Evolutionary conservation across 2,888 invertebrate genomes (phyloP), one percentile per base, ranked within the genome.

Genomic region (Chrysomela aeneicollis): DNA sequence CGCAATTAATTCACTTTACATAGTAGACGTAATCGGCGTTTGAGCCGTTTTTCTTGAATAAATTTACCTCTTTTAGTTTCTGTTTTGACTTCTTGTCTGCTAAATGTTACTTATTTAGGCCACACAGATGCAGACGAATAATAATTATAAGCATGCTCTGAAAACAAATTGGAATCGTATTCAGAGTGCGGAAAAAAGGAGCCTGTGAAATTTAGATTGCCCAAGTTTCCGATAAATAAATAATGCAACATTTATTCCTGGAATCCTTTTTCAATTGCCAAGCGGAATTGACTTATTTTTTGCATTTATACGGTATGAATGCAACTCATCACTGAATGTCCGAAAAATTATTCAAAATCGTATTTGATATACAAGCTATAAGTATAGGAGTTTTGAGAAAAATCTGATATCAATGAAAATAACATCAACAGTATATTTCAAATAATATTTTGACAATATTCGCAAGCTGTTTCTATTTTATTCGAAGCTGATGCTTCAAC

Each of bases 1-100:
- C 53, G 71, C 70, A 74, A 70, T 72, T 71, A 73, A 73, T 73
- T 72, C 71, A 51, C 67, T 69, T 66, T 69, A 59, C 60, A 65
- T 66, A 69, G 63, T 60, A n/a, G n/a, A n/a, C 65, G 67, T 59
- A 63, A 65, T 65, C 66, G 64, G 60, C 61, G 50, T 71, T 68
- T 67, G 54, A 63, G 58, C 65, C 62, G 61, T 67, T 66, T 68
- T 69, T 64, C 55, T 60, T 64, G 59, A 64, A 62, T 67, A 62
- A 10, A 63, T 68, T 66, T 68, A 68, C 66, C 68, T 51, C 66
- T 61, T 68, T 63, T 52, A 54, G 53, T 59, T 62, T 59, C 26
- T 59, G 59, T 64, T 68, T 61, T 21, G 64, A 26, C 53, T 37
- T 59, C 54, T 54, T 60, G 67, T 64, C 67, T 64, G 63, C 61